Evolutionary conservation across 2,113 vertebrate genomes (phyloP).

Genomic region (Pterophyllum scalare): DNA sequence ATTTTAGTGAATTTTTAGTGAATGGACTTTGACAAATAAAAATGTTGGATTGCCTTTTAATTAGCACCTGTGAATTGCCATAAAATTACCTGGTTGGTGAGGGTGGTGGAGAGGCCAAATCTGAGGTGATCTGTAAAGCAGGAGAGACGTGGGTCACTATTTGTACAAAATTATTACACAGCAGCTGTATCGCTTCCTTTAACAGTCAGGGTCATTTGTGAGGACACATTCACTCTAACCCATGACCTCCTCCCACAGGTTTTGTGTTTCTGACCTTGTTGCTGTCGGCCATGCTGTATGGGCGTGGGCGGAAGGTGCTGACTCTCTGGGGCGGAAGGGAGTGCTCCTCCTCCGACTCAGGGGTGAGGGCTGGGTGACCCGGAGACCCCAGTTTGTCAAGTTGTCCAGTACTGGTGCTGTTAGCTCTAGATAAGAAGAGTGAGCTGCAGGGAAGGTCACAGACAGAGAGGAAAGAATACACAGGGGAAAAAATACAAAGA

Average conservation of each 20-base stretch:
- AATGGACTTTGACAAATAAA: neutral
- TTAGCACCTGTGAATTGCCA: neutral
- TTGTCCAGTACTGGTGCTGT: conserved; percentile 80
- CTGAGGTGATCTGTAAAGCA: conserved; percentile 71
- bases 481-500: neutral
- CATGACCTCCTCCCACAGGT: neutral
- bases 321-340: conserved; percentile 77
- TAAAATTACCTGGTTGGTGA: conserved; percentile 80
- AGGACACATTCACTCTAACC: neutral
- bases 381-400: conserved; percentile 79
- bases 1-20: neutral
- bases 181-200: neutral
- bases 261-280: conserved; percentile 67
- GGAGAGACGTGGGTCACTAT: neutral
- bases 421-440: conserved; percentile 76
- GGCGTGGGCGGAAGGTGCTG: conserved; percentile 84
- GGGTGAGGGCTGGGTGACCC: conserved; percentile 55
- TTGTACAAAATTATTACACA: neutral
- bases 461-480: conserved; percentile 13
- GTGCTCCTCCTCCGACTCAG: conserved; percentile 73
- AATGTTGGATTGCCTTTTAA: neutral
- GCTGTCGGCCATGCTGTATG: conserved; percentile 87
- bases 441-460: conserved; percentile 60
- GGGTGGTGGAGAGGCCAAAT: conserved; percentile 67
- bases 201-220: neutral